Conservation (phyloP, 2,888 invertebrate genomes). For the Lasioglossum figueresi region DNA sequence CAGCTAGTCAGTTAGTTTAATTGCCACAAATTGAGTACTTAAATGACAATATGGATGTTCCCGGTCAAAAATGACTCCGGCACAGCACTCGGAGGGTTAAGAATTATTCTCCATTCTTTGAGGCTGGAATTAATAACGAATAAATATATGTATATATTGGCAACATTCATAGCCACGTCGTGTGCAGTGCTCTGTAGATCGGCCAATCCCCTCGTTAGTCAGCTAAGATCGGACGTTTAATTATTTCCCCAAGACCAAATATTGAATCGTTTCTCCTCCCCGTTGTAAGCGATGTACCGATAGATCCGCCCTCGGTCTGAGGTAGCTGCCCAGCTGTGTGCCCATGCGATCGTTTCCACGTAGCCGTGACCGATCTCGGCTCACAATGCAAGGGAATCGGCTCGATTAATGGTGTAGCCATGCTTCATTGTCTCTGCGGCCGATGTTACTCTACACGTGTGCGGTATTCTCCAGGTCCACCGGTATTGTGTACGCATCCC, state of each 20-base stretch:
- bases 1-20: no score
- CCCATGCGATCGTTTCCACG: slow-evolving; percentile 37
- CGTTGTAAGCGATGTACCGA: slow-evolving; percentile 4
- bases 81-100: no score
- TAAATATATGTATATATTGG: no score
- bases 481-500: slow-evolving; percentile 8
- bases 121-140: no score
- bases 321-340: neutral
- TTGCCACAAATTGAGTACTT: no score
- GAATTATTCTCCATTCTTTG: no score
- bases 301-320: slow-evolving; percentile 9
- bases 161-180: neutral
- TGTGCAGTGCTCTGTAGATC: neutral
- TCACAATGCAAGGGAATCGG: slow-evolving; percentile 61
- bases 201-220: neutral
- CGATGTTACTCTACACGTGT: slow-evolving; percentile 22
- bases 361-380: slow-evolving; percentile 28
- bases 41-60: no score
- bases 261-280: slow-evolving; percentile 23
- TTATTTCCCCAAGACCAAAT: slow-evolving; percentile 11
- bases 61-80: no score
- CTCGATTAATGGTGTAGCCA: slow-evolving; percentile 65
- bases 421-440: slow-evolving; percentile 60
- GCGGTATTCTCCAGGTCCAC: slow-evolving; percentile 11
- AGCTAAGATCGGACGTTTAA: neutral